A percentile compares a stretch with the other conserved stretches of the same genome.
These are phyloP conservation scores for Tamandua tetradactyla DNA, from an alignment of 2,797 vertebrate genomes.

Conservation along the genomic window DNA sequence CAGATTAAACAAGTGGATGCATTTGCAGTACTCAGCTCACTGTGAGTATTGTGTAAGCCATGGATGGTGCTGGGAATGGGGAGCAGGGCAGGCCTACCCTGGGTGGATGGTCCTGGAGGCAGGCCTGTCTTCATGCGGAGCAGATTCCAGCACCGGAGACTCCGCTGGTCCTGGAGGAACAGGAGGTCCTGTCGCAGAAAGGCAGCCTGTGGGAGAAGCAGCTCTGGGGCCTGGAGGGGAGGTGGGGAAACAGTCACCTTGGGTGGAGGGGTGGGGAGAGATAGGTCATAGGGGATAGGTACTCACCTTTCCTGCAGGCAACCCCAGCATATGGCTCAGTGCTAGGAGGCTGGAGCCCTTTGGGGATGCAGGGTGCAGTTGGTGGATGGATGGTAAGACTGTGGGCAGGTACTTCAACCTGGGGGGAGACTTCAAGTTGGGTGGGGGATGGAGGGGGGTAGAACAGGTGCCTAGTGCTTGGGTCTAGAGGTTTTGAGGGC, in stretches of 20 bases:
- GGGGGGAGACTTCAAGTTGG: background rate
- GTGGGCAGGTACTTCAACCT: constrained; percentile 58
- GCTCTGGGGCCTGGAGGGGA: constrained; percentile 69
- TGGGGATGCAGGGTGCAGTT: constrained; percentile 61
- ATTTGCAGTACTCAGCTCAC: background rate
- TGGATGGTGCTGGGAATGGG: background rate
- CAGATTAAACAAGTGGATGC: background rate
- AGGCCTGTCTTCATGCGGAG: constrained; percentile 57
- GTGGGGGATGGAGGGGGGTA: background rate
- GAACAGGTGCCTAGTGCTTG: background rate
- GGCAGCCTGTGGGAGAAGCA: constrained; percentile 67
- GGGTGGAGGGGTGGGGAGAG: background rate
- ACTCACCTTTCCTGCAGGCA: constrained; percentile 73
- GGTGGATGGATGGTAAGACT: constrained; percentile 65
- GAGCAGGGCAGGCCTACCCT: constrained; percentile 48
- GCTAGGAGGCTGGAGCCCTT: constrained; percentile 45
- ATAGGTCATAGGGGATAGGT: background rate
- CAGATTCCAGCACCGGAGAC: constrained; percentile 36
- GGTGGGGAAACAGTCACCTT: background rate
- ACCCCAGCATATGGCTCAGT: constrained; percentile 57
- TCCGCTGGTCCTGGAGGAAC: constrained; percentile 69
- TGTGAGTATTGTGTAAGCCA: background rate
- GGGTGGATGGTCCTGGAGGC: constrained; percentile 24
- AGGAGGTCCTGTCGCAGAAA: constrained; percentile 75
- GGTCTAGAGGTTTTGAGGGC: background rate